A percentile compares a stretch with the other conserved stretches of the same genome.
Evolutionary conservation across 2,888 invertebrate genomes (phyloP).

Genomic region (Cyaniris semiargus): DNA sequence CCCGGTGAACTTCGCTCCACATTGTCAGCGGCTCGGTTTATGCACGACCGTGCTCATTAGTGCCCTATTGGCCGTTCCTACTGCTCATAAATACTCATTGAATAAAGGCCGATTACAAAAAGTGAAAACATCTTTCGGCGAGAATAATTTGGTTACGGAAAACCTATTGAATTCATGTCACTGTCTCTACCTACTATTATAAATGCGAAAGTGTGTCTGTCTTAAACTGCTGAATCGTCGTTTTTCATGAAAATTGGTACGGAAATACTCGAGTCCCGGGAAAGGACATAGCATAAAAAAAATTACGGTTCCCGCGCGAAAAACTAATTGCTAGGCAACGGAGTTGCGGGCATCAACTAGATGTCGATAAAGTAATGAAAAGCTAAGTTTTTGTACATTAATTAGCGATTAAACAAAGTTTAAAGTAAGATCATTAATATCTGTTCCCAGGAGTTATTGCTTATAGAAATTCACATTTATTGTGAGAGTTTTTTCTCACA

Average conservation of each 20-base stretch:
- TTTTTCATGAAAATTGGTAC: too few relatives aligned
- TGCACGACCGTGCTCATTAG: constrained; percentile 22
- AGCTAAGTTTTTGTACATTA: neutral
- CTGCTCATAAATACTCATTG: neutral
- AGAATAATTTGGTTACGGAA: neutral
- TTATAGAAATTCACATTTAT: constrained; percentile 41
- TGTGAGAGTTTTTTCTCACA: constrained; percentile 53
- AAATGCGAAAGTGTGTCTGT: too few relatives aligned
- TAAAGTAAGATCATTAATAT: neutral
- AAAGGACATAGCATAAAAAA: too few relatives aligned
- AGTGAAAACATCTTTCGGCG: neutral
- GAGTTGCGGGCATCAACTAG: too few relatives aligned
- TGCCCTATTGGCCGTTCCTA: neutral
- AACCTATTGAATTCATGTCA: neutral
- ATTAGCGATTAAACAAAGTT: neutral
- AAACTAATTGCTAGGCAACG: too few relatives aligned
- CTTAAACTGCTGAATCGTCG: too few relatives aligned
- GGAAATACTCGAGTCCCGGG: too few relatives aligned
- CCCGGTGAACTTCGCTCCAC: constrained; percentile 73
- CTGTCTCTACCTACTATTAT: too few relatives aligned
- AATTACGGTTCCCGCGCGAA: too few relatives aligned
- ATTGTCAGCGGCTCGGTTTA: constrained; percentile 57
- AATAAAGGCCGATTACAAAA: neutral
- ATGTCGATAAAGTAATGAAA: neutral
- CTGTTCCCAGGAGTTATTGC: constrained; percentile 41